Conservation (phyloP, 2,797 vertebrate genomes). For the Danio aesculapii region DNA sequence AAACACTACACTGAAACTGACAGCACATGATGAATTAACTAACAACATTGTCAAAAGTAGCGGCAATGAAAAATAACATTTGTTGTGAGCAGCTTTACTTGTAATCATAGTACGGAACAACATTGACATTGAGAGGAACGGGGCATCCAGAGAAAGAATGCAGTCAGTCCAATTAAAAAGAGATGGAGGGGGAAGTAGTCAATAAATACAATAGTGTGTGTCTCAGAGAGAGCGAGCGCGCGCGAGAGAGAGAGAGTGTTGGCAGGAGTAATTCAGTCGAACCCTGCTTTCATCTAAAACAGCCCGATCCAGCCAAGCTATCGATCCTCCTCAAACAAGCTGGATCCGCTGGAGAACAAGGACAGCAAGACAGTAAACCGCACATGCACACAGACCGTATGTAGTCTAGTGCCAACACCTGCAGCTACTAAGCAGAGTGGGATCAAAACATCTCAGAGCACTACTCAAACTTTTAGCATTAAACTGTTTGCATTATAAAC, state of each 20-base stretch:
- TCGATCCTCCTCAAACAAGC: slow-evolving; percentile 72
- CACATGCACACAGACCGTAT: slow-evolving; percentile 36
- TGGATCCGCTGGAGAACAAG: slow-evolving; percentile 57
- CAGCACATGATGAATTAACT: slow-evolving; percentile 40
- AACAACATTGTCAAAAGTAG: slow-evolving; percentile 19
- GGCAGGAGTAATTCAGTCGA: slow-evolving; percentile 70
- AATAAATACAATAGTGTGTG: slow-evolving; percentile 73
- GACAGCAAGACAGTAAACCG: slow-evolving; percentile 52
- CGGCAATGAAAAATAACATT: slow-evolving; percentile 3
- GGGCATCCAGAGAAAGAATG: slow-evolving; percentile 50
- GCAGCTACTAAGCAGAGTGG: not conserved
- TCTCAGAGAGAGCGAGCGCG: slow-evolving; percentile 72
- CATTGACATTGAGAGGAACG: slow-evolving; percentile 43
- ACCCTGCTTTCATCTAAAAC: slow-evolving; percentile 72
- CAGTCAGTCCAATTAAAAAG: slow-evolving; percentile 62
- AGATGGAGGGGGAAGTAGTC: slow-evolving; percentile 66
- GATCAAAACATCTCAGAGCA: not conserved
- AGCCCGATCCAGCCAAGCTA: slow-evolving; percentile 67
- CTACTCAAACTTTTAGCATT: not conserved
- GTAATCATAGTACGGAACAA: slow-evolving; percentile 29
- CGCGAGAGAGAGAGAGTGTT: slow-evolving; percentile 64
- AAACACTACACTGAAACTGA: slow-evolving; percentile 25
- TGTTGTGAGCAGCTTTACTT: slow-evolving; percentile 9
- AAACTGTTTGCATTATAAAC: not conserved
- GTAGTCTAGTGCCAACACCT: not conserved